Conservation (phyloP, 1,140 invertebrate species). For the Heliconius nattereri region DNA sequence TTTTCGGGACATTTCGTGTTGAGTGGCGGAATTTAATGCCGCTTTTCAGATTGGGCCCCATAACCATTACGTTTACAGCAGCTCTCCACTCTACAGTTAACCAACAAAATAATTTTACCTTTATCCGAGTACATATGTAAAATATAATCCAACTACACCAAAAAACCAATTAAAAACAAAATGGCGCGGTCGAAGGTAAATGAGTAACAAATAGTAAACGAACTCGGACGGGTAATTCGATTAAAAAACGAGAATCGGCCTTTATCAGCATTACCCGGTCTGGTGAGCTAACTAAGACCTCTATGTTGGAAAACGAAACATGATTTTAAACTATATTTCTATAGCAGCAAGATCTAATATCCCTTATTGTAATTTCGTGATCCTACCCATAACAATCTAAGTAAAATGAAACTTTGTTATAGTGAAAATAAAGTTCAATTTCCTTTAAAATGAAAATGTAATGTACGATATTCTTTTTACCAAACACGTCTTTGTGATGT, state of each 20-base stretch:
- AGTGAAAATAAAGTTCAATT: constrained; percentile 16
- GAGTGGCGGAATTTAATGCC: too few species aligned
- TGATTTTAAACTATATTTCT: neutral
- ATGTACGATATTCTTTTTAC: constrained; percentile 36
- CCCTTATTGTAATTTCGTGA: neutral
- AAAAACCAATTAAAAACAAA: constrained; percentile 43
- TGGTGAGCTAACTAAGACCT: constrained; percentile 38
- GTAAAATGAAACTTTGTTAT: neutral
- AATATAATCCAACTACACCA: constrained; percentile 18
- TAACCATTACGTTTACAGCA: too few species aligned
- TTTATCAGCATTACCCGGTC: constrained; percentile 55
- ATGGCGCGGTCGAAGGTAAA: constrained; percentile 34
- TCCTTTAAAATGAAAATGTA: neutral
- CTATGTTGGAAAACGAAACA: constrained; percentile 9
- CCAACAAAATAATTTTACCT: neutral
- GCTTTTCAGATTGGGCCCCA: too few species aligned
- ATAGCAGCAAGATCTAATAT: neutral
- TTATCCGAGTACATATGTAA: neutral
- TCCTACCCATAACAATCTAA: neutral
- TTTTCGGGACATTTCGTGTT: too few species aligned
- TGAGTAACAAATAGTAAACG: constrained; percentile 49
- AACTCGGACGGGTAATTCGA: constrained; percentile 49
- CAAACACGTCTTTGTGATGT: constrained; percentile 46
- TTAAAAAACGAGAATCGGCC: constrained; percentile 54
- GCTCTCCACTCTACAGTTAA: neutral